phyloP scores from a whole-genome alignment of 2,113 vertebrate genomes.

The Dissostichus mawsoni region DNA sequence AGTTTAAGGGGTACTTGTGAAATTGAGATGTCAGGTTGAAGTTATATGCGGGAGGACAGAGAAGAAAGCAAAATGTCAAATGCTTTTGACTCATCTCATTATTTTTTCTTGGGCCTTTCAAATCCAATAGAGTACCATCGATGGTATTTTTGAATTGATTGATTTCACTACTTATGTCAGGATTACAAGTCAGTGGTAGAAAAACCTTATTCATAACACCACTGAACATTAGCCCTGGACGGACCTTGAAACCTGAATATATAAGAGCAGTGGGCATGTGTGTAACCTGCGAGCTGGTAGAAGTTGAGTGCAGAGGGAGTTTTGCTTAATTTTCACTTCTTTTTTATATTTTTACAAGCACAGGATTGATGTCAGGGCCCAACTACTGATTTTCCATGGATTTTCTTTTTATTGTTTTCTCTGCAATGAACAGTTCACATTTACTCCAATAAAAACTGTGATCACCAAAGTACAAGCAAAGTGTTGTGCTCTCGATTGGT shows the following conservation, averaged over 20 bases:
- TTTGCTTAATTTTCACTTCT: neutral
- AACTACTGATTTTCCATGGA: neutral
- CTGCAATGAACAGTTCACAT: conserved; percentile 12
- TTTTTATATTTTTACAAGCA: neutral
- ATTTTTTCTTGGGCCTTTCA: neutral
- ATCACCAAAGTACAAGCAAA: conserved; percentile 33
- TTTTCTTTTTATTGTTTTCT: conserved; percentile 13
- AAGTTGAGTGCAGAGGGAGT: neutral
- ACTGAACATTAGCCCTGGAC: conserved; percentile 1
- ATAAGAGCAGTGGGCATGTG: conserved; percentile 8
- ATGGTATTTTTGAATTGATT: no score
- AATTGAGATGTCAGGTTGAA: neutral
- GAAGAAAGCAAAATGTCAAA: neutral
- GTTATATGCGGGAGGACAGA: neutral
- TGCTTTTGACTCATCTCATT: neutral
- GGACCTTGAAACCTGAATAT: conserved; percentile 24
- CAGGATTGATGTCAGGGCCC: neutral
- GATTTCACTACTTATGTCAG: no score
- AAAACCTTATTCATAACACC: conserved; percentile 24
- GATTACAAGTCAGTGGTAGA: neutral
- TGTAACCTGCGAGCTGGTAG: neutral
- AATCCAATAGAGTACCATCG: neutral
- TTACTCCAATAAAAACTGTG: conserved; percentile 14
- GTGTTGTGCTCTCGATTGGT: conserved; percentile 63
- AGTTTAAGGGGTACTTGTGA: neutral